phyloP scores from a whole-genome alignment of 1,140 invertebrate genomes.

The Temnothorax curvispinosus region DNA sequence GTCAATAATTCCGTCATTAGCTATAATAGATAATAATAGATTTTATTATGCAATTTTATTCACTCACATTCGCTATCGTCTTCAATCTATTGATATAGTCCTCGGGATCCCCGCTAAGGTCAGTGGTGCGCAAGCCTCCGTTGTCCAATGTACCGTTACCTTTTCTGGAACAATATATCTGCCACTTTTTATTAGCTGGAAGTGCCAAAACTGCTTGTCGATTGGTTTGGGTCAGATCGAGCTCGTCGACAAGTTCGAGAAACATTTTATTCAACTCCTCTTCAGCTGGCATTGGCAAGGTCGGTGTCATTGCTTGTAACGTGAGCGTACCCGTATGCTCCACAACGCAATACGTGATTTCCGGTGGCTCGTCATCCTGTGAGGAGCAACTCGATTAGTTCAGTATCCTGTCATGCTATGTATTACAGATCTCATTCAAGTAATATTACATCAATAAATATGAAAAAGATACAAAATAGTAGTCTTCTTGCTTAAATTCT shows the following conservation, averaged over 20 bases:
- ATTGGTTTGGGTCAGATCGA: constrained; percentile 96
- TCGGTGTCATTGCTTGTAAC: constrained; percentile 93
- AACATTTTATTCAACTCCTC: constrained; percentile 97
- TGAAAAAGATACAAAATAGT: background rate
- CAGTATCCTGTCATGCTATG: constrained; percentile 7
- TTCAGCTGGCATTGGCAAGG: constrained; percentile 96
- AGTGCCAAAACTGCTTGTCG: constrained; percentile 96
- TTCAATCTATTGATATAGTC: constrained; percentile 95
- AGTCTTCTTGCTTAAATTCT: background rate
- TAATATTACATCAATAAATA: background rate
- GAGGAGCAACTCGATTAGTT: constrained; percentile 59
- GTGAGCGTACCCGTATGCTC: constrained; percentile 94
- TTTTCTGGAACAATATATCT: constrained; percentile 97
- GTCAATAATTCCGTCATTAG: background rate
- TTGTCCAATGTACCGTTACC: constrained; percentile 87
- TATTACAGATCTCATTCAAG: background rate
- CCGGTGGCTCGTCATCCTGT: constrained; percentile 96
- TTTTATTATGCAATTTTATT: background rate
- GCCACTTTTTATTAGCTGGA: constrained; percentile 98
- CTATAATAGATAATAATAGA: background rate
- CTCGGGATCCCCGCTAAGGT: constrained; percentile 91
- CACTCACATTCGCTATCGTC: constrained; percentile 91
- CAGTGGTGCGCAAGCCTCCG: constrained; percentile 87
- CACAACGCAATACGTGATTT: constrained; percentile 96
- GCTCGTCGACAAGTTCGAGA: constrained; percentile 96